These are phyloP conservation scores for Stomatorhinus ivindoensis DNA, from an alignment of 2,113 vertebrate species.

Conservation along the genomic window DNA sequence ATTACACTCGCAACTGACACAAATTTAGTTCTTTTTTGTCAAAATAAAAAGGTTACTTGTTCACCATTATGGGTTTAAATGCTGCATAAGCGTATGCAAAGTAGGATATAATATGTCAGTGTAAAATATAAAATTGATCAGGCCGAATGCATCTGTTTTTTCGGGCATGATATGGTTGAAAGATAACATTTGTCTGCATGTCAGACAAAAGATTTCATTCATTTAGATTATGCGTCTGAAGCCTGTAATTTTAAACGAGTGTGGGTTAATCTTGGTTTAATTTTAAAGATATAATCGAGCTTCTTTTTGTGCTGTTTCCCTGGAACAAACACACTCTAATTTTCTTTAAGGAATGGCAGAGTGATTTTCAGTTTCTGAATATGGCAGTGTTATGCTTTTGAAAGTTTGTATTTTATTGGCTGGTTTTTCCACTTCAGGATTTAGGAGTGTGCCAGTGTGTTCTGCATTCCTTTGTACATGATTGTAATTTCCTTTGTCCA, in stretches of 20 bases:
- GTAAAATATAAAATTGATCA: no score
- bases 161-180: not conserved
- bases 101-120: no score
- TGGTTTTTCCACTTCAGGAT: not conserved
- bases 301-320: conserved; percentile 3
- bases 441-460: not conserved
- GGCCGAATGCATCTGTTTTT: no score
- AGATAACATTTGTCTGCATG: not conserved
- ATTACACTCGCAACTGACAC: no score
- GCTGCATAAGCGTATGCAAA: no score
- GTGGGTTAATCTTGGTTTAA: not conserved
- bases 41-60: no score
- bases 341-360: not conserved
- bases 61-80: no score
- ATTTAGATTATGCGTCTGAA: not conserved
- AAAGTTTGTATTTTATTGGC: not conserved
- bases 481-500: not conserved
- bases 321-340: not conserved
- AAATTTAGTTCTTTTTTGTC: no score
- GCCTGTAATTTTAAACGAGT: not conserved
- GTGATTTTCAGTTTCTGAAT: not conserved
- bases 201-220: not conserved
- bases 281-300: not conserved
- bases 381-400: not conserved
- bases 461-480: not conserved